Evolutionary conservation across 1,140 invertebrate genomes (phyloP).

Genomic region (Drosophila auraria): DNA sequence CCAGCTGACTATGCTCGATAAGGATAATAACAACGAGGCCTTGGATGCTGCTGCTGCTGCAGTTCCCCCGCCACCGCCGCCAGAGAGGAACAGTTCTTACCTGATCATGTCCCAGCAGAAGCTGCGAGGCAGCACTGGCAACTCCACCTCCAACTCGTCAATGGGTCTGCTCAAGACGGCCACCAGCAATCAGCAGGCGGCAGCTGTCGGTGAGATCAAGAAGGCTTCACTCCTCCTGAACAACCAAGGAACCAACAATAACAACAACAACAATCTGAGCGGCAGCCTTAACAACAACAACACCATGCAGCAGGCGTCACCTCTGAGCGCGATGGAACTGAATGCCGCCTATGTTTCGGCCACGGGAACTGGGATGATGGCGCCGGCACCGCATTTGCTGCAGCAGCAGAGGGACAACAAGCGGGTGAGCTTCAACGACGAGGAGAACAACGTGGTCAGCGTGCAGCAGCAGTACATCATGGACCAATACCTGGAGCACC

Average conservation of each 20-base stretch:
- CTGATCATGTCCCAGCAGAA: constrained; percentile 90
- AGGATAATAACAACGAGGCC: constrained; percentile 66
- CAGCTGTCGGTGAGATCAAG: constrained; percentile 59
- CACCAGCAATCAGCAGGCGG: constrained; percentile 76
- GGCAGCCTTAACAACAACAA: constrained; percentile 57
- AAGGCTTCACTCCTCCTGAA: constrained; percentile 54
- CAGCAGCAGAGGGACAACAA: constrained; percentile 82
- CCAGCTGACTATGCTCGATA: constrained; percentile 66
- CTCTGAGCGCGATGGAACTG: constrained; percentile 73
- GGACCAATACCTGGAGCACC: constrained; percentile 64
- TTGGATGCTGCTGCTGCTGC: constrained; percentile 36
- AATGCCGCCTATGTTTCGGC: constrained; percentile 75
- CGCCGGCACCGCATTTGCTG: constrained; percentile 47
- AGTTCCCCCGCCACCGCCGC: constrained; percentile 88
- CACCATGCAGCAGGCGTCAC: constrained; percentile 68
- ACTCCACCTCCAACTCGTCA: constrained; percentile 39
- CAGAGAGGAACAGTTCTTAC: constrained; percentile 92
- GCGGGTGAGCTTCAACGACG: constrained; percentile 92
- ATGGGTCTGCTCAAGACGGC: constrained; percentile 71
- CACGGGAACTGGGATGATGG: constrained; percentile 66
- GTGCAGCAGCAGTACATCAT: constrained; percentile 64
- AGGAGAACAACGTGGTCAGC: constrained; percentile 86
- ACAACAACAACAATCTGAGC: constrained; percentile 69
- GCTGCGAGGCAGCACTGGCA: constrained; percentile 55
- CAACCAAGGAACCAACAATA: constrained; percentile 58